These are phyloP conservation scores for Lamproptera curius DNA, from an alignment of 2,888 invertebrate genomes.

Conservation along the genomic window DNA sequence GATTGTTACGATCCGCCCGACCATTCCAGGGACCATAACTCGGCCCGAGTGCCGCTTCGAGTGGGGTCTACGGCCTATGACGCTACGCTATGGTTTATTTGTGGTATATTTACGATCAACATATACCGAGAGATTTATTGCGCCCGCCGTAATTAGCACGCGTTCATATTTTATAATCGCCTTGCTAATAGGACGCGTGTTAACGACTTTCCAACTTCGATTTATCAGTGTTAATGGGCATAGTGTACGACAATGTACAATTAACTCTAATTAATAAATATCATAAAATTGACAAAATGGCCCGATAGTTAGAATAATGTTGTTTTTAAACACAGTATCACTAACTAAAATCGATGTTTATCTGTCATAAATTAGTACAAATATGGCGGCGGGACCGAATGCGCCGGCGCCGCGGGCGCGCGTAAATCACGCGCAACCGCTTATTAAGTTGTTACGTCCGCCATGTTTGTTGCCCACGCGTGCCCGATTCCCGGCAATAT, in stretches of 20 bases:
- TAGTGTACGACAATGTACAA: conserved; percentile 1
- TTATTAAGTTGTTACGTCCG: conserved; percentile 75
- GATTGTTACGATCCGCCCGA: conserved; percentile 62
- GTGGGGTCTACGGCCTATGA: conserved; percentile 72
- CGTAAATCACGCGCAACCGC: conserved; percentile 74
- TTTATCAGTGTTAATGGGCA: conserved; percentile 47
- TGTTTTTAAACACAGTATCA: conserved; percentile 34
- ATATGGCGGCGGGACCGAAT: conserved; percentile 52
- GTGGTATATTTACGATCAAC: conserved; percentile 65
- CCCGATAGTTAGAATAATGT: conserved; percentile 25
- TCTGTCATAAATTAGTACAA: conserved; percentile 73
- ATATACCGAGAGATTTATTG: conserved; percentile 67
- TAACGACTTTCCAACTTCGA: conserved; percentile 38
- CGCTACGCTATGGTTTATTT: conserved; percentile 54
- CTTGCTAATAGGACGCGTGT: conserved; percentile 34
- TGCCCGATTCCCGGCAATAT: conserved; percentile 45
- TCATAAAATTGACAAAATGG: not conserved
- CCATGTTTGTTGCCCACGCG: conserved; percentile 70
- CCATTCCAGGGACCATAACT: conserved; percentile 62
- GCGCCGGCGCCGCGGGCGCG: conserved; percentile 73
- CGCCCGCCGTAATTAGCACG: conserved; percentile 65
- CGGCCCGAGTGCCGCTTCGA: conserved; percentile 51
- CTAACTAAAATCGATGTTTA: conserved; percentile 63
- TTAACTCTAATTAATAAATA: conserved; percentile 18
- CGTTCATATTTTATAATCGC: conserved; percentile 51